These are phyloP conservation scores for Lasioglossum lativentre DNA, from an alignment of 2,888 invertebrate species.

Conservation along the genomic window DNA sequence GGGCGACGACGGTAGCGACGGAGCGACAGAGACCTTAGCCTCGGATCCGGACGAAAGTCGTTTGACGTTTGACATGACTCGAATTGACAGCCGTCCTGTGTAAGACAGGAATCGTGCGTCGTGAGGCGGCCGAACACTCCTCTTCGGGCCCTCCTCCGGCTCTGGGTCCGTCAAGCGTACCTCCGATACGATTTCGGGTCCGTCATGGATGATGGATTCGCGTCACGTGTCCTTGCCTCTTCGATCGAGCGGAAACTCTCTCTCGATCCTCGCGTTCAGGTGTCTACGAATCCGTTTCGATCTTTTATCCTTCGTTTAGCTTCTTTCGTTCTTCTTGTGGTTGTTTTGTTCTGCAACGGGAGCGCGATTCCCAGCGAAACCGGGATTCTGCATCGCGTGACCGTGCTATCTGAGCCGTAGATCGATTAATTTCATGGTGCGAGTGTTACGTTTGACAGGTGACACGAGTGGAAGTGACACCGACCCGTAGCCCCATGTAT, in stretches of 20 bases:
- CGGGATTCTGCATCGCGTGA: constrained; percentile 42
- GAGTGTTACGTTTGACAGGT: constrained; percentile 63
- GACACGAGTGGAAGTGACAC: constrained; percentile 74
- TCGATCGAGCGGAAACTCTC: not conserved
- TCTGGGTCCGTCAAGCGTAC: constrained; percentile 18
- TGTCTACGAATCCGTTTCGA: not conserved
- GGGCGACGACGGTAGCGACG: constrained; percentile 32
- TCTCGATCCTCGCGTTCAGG: not conserved
- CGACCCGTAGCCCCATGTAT: constrained; percentile 36
- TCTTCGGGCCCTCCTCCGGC: constrained; percentile 17
- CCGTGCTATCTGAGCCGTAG: constrained; percentile 36
- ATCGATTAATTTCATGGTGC: constrained; percentile 60
- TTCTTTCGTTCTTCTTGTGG: not conserved
- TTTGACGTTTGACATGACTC: constrained; percentile 75
- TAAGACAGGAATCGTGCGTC: constrained; percentile 71
- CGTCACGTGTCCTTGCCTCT: constrained; percentile 46
- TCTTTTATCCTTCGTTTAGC: not conserved
- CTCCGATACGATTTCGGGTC: constrained; percentile 52
- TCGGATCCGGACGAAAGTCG: constrained; percentile 61
- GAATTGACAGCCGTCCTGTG: constrained; percentile 76
- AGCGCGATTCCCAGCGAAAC: constrained; percentile 36
- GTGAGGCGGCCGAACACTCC: constrained; percentile 56
- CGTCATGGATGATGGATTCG: constrained; percentile 62
- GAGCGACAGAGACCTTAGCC: constrained; percentile 40
- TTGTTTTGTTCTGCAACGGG: not conserved